These are phyloP conservation scores for Campoplex capitator DNA, from an alignment of 2,888 invertebrate species.

Conservation along the genomic window DNA sequence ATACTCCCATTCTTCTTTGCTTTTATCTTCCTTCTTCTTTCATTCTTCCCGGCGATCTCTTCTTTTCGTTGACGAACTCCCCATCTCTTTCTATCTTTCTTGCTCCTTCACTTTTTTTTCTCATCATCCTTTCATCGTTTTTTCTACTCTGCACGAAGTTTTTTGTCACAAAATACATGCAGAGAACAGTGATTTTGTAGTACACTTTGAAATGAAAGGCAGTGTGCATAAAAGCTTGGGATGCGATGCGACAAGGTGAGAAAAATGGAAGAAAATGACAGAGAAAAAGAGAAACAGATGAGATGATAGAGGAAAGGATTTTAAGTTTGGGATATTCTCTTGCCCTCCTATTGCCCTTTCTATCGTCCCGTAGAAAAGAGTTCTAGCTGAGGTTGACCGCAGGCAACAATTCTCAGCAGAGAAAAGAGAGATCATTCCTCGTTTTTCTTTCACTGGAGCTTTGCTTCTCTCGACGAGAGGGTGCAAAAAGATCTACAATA, in stretches of 20 bases:
- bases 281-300: conserved; percentile 1
- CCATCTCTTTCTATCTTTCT: background rate
- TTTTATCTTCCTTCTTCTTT: background rate
- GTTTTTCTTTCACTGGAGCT: background rate
- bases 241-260: background rate
- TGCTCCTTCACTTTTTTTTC: background rate
- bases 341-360: conserved; percentile 40
- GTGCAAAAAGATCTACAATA: background rate
- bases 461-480: background rate
- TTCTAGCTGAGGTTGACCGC: conserved; percentile 57
- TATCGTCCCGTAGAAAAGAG: conserved; percentile 34
- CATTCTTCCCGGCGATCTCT: background rate
- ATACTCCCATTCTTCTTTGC: background rate
- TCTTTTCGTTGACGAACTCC: background rate
- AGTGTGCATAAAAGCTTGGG: conserved; percentile 6
- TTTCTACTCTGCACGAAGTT: conserved; percentile 16
- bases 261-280: background rate
- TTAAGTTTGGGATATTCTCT: conserved; percentile 32
- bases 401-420: conserved; percentile 46
- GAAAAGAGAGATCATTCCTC: conserved; percentile 25
- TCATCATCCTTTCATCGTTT: background rate
- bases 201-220: conserved; percentile 8
- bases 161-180: conserved; percentile 25
- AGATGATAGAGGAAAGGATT: background rate
- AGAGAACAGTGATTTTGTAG: conserved; percentile 40